Evolutionary conservation across 2,888 invertebrate genomes (phyloP), one percentile per base, ranked within the genome.

Genomic region (Lapara coniferarum): DNA sequence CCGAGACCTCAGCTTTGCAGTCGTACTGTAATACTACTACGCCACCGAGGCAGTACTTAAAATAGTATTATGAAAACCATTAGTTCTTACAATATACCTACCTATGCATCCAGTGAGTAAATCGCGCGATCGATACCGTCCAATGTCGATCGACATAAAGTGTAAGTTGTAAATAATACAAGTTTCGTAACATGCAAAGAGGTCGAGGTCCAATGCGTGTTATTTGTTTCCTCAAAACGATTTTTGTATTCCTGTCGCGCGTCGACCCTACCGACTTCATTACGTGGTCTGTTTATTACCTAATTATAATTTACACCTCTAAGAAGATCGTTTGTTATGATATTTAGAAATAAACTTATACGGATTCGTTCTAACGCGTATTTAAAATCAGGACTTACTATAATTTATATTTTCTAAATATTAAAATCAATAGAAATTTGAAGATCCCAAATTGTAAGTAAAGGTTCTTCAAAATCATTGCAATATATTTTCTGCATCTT

Each of bases 261-360:
- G 72, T 70, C 87, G 90, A 90, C 91, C 89, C 88, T 88, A 82
- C 82, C 78, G 73, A 72, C 75, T 74, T 75, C 80, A 82, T 88
- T 89, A 88, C 89, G 90, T 89, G 90, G 82, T 75, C 73, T 86
- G 87, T 83, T 86, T 88, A 87, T 91, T 89, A 89, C 87, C 86
- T 87, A 89, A 91, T 25, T 25, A 25, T 83, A 85, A 75, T 81
- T 83, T 72, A 80, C 81, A 80, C 81, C 76, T 81, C 73, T 70
- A 53, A 30, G 19, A 49, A 66, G 19, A 19, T 12, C 16, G 16
- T 46, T 46, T n/a, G 16, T 63, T 19, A 37, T 59, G 30, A 19
- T n/a, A 0, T 25, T 52, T 5, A 53, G 25, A 37, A 37, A 37
- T 8, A 37, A 37, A 37, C 37, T 37, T 37, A 37, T 37, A 8